Conservation (phyloP, 2,888 invertebrate genomes). For the Andrena chrysosceles region DNA sequence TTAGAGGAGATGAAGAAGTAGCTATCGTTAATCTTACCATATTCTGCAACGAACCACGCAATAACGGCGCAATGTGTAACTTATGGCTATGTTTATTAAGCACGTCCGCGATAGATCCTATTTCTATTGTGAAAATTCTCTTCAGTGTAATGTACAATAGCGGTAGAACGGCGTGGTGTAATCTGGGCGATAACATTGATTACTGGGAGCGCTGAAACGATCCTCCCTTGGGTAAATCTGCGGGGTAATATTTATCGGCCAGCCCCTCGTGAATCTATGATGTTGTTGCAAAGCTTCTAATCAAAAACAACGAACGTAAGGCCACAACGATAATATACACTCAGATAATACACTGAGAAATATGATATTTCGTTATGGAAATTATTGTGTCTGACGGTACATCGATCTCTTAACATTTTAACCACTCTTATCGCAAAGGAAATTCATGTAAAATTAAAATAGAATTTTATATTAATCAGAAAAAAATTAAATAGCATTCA, state of each 20-base stretch:
- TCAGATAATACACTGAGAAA: no score
- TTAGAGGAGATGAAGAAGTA: background rate
- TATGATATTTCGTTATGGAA: no score
- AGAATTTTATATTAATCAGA: no score
- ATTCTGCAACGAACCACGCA: background rate
- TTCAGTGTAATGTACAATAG: slow-evolving; percentile 17
- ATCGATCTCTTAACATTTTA: no score
- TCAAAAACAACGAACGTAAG: background rate
- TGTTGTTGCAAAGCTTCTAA: background rate
- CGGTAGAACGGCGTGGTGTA: slow-evolving; percentile 23
- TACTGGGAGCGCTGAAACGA: slow-evolving; percentile 37
- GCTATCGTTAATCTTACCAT: background rate
- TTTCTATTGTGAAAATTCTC: slow-evolving; percentile 45
- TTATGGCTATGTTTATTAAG: slow-evolving; percentile 33
- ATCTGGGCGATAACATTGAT: slow-evolving; percentile 44
- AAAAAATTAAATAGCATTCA: no score
- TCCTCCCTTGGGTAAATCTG: slow-evolving; percentile 28
- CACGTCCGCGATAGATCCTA: slow-evolving; percentile 22
- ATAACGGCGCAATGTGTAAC: slow-evolving; percentile 24
- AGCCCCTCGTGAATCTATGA: background rate
- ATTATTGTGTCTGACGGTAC: no score
- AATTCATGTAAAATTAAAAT: no score
- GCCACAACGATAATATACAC: background rate
- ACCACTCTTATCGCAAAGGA: no score
- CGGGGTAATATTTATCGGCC: slow-evolving; percentile 15